Evolutionary conservation across 2,888 invertebrate species (phyloP), one percentile per base, ranked within the genome.

Genomic region (Hybos culiciformis): DNA sequence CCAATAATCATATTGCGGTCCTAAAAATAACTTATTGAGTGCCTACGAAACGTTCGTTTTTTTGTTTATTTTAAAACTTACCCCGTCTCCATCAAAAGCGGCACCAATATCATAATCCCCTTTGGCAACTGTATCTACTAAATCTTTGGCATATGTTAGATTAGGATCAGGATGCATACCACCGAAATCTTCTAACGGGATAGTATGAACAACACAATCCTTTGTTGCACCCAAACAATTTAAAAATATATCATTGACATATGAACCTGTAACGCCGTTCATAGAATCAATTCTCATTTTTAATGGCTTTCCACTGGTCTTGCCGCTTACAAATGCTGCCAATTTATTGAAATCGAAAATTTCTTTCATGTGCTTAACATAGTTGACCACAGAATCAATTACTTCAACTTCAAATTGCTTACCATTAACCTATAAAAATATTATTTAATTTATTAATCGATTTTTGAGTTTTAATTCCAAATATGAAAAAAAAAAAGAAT

Each of bases 1-100:
- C 98, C 98, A 42, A 99, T 78, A 55, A 98, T 88, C 98, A 96
- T 96, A 70, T 94, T 96, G 46, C 94, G 79, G 63, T 96, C 93
- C 59, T 60, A 38, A 32, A 44, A 19, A 42, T 6, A 9, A 83
- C 41, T 29, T 33, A 38, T 34, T 41, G 11, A 21, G 21, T 23
- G 11, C 26, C 15, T 5, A 11, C 36, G 15, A 8, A 43, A 17
- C 4, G n/a, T 26, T 12, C 14, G 11, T 14, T 23, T 31, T n/a
- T 41, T n/a, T 12, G 32, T 17, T 29, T 36, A 17, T 33, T 39
- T 23, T 11, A 12, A 39, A 17, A 50, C 56, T 52, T 55, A 60
- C 60, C 47, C 98, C 98, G 66, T 99, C 98, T 0, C 98, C 98
- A 70, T 99, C 98, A 63, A 98, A 99, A 17, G 98, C 98, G 1